Evolutionary conservation across 2,797 vertebrate genomes (phyloP).

Genomic region (Sebastes diaconus): DNA sequence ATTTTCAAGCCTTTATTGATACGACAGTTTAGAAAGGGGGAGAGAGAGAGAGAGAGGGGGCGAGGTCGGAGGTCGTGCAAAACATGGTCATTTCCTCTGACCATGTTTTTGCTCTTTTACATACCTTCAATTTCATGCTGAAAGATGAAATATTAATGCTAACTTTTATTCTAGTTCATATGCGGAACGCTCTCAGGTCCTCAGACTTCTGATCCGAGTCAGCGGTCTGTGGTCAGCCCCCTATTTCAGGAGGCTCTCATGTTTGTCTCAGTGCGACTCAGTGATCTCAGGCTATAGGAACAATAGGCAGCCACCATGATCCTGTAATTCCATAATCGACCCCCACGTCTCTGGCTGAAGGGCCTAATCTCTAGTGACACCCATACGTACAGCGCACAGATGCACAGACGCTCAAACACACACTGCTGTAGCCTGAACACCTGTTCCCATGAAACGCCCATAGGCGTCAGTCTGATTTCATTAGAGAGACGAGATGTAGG

Average conservation of each 20-base stretch:
- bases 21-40: too few species aligned
- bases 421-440: conserved; percentile 21
- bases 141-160: background rate
- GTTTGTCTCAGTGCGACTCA: background rate
- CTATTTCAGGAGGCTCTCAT: background rate
- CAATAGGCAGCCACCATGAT: conserved; percentile 36
- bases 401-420: conserved; percentile 19
- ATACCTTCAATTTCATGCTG: background rate
- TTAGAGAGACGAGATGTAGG: conserved; percentile 1
- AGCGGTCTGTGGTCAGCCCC: background rate
- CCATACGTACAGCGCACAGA: conserved; percentile 29
- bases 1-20: too few species aligned
- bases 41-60: too few species aligned
- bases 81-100: background rate
- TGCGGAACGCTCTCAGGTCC: background rate
- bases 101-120: background rate
- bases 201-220: background rate
- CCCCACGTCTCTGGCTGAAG: conserved; percentile 23
- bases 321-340: conserved; percentile 49
- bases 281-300: conserved; percentile 40
- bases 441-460: conserved; percentile 39
- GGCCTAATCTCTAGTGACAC: conserved; percentile 60
- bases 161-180: background rate
- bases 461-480: conserved; percentile 20
- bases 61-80: too few species aligned